These are phyloP conservation scores for Cosmorhoe ocellata DNA, from an alignment of 2,888 invertebrate species.

Conservation along the genomic window DNA sequence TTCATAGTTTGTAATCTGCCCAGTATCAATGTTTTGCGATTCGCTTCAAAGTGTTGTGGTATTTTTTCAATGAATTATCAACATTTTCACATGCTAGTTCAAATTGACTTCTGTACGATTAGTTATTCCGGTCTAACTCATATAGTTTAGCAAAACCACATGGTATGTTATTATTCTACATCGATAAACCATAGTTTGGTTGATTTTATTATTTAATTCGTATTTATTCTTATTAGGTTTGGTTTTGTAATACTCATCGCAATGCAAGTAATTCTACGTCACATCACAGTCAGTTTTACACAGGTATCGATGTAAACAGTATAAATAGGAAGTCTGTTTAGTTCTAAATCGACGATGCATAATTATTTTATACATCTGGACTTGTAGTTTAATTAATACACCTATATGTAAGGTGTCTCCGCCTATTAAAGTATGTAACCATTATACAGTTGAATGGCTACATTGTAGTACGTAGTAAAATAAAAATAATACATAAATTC, in stretches of 20 bases:
- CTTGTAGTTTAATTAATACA: conserved; percentile 79
- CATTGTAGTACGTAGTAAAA: conserved; percentile 76
- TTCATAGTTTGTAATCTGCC: conserved; percentile 66
- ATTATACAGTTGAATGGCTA: conserved; percentile 76
- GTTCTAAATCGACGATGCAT: conserved; percentile 75
- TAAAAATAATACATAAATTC: conserved; percentile 69
- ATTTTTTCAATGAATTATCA: conserved; percentile 42
- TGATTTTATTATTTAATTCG: conserved; percentile 38
- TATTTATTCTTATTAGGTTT: conserved; percentile 35
- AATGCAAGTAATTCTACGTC: conserved; percentile 63
- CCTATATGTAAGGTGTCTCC: conserved; percentile 80
- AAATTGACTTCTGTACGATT: conserved; percentile 21
- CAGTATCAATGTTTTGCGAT: conserved; percentile 55
- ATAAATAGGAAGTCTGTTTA: conserved; percentile 64
- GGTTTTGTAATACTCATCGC: conserved; percentile 65
- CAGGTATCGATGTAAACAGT: conserved; percentile 47
- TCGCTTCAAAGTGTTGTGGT: conserved; percentile 49
- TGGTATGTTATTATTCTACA: no score
- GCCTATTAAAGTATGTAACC: conserved; percentile 80
- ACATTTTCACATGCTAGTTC: conserved; percentile 56
- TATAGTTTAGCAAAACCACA: no score
- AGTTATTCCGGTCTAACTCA: no score
- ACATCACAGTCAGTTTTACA: conserved; percentile 69
- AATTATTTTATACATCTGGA: conserved; percentile 78
- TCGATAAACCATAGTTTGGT: no score